Evolutionary conservation across 2,888 invertebrate genomes (phyloP).

Genomic region (Cataglyphis livida): DNA sequence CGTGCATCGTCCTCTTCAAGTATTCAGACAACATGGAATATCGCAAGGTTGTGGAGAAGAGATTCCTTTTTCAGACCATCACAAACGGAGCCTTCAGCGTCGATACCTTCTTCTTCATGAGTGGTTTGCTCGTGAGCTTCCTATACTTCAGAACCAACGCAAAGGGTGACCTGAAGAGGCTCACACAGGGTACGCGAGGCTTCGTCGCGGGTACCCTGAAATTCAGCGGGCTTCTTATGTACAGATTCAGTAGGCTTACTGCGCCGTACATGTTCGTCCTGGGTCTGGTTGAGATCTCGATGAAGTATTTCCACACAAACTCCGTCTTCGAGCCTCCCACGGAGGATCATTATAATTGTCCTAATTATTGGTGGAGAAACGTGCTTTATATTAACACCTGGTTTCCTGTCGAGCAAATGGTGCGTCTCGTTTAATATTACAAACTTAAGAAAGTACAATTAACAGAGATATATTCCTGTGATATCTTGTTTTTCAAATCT

Average conservation of each 20-base stretch:
- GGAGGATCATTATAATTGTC: slow-evolving; percentile 93
- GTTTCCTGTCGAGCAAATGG: slow-evolving; percentile 94
- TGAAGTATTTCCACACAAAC: slow-evolving; percentile 94
- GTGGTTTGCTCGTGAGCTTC: slow-evolving; percentile 94
- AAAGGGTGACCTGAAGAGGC: slow-evolving; percentile 87
- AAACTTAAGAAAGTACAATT: not conserved
- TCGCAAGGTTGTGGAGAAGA: slow-evolving; percentile 84
- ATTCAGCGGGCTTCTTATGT: slow-evolving; percentile 91
- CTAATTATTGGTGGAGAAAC: slow-evolving; percentile 96
- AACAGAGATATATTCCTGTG: not conserved
- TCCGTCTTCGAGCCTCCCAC: slow-evolving; percentile 95
- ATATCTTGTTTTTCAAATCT: not conserved
- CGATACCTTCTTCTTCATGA: slow-evolving; percentile 86
- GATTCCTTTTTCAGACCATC: slow-evolving; percentile 85
- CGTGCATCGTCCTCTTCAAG: slow-evolving; percentile 91
- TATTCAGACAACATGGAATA: slow-evolving; percentile 91
- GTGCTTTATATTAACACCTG: slow-evolving; percentile 94
- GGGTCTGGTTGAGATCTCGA: slow-evolving; percentile 93
- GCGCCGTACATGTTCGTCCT: slow-evolving; percentile 94
- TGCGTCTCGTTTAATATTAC: slow-evolving; percentile 79
- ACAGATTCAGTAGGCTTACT: slow-evolving; percentile 90
- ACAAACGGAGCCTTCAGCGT: slow-evolving; percentile 85
- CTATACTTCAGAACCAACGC: slow-evolving; percentile 91
- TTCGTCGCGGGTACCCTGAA: slow-evolving; percentile 85
- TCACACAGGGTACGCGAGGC: slow-evolving; percentile 85